Conservation (phyloP, 2,797 vertebrate genomes). For the Myripristis jacobus region DNA sequence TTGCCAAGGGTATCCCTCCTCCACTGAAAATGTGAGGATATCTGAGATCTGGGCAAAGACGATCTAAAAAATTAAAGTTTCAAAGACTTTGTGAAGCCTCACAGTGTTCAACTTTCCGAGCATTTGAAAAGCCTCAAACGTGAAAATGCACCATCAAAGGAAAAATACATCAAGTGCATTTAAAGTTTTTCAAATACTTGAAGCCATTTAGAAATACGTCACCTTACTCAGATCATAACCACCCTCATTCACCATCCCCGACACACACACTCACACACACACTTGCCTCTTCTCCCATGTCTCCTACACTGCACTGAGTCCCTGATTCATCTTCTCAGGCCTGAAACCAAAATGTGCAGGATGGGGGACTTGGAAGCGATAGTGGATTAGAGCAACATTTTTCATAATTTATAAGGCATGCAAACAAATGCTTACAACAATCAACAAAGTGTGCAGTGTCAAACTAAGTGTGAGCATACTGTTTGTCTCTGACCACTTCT, state of each 20-base stretch:
- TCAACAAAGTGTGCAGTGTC: not conserved
- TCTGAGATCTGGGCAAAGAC: not conserved
- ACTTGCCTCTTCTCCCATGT: not conserved
- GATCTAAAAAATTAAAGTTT: not conserved
- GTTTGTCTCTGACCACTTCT: not conserved
- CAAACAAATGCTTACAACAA: slow-evolving; percentile 25
- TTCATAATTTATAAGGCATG: slow-evolving; percentile 26
- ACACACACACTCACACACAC: slow-evolving; percentile 33
- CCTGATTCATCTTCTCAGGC: not conserved
- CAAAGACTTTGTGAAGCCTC: not conserved
- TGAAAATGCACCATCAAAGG: not conserved
- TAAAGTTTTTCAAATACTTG: not conserved
- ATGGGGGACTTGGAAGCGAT: not conserved
- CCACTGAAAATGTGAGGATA: not conserved
- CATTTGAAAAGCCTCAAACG: not conserved
- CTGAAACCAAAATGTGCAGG: slow-evolving; percentile 24
- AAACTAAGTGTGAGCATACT: not conserved
- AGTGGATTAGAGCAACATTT: not conserved
- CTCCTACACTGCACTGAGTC: not conserved
- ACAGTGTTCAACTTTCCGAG: not conserved
- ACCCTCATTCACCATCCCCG: slow-evolving; percentile 13
- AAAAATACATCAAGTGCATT: not conserved
- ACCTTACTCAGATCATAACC: slow-evolving; percentile 16
- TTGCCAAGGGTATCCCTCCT: slow-evolving; percentile 45
- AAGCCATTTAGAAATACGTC: slow-evolving; percentile 1